Percentiles rank a stretch among this genome's conserved stretches.
Conservation (phyloP, 2,797 vertebrate species). For the Amazonetta brasiliensis region DNA sequence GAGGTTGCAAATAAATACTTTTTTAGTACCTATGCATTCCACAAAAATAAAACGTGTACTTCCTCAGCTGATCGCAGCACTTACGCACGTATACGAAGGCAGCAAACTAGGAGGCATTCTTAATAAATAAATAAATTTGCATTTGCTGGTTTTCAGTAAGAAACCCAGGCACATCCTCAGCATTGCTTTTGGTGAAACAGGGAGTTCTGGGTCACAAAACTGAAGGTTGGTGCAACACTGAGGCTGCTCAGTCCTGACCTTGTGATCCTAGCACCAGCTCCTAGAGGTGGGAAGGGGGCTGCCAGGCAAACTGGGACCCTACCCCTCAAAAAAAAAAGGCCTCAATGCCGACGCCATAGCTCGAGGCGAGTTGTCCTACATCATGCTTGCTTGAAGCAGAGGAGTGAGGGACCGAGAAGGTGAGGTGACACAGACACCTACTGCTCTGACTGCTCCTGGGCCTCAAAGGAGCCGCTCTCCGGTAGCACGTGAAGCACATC, state of each 20-base stretch:
- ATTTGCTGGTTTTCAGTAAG: not conserved
- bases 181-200: not conserved
- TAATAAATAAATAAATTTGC: not conserved
- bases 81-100: not conserved
- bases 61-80: not conserved
- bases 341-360: not conserved
- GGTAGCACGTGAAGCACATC: not conserved
- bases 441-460: not conserved
- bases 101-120: not conserved
- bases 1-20: constrained; percentile 26
- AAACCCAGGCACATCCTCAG: not conserved
- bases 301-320: not conserved
- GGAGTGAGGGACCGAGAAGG: not conserved
- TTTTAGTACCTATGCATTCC: not conserved
- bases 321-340: not conserved
- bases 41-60: not conserved
- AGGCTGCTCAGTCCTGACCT: not conserved
- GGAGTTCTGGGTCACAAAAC: not conserved
- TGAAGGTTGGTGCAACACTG: not conserved
- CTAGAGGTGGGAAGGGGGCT: not conserved
- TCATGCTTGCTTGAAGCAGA: not conserved
- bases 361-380: not conserved
- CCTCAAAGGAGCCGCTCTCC: accelerated
- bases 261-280: not conserved
- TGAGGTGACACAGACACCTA: not conserved